Percentiles rank a stretch among this genome's conserved stretches.
Conservation (phyloP, 2,888 invertebrate species). For the Theretra japonica region DNA sequence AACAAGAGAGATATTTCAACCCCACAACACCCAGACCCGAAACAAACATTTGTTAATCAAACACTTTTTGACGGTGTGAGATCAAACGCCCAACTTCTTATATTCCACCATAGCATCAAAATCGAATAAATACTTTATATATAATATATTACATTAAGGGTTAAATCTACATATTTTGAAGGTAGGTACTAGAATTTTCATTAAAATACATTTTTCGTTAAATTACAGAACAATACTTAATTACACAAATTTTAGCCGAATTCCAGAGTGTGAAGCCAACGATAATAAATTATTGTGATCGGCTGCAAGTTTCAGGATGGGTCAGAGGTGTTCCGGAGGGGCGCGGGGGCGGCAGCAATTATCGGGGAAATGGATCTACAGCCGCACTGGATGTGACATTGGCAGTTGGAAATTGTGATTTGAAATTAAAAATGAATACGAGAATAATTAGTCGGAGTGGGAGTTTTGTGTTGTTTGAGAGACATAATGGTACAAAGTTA, state of each 20-base stretch:
- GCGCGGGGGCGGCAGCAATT: slow-evolving; percentile 77
- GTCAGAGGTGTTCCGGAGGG: slow-evolving; percentile 78
- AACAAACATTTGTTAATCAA: too few relatives aligned
- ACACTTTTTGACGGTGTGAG: too few relatives aligned
- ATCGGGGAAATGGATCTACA: slow-evolving; percentile 61
- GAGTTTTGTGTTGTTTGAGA: too few relatives aligned
- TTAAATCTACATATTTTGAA: not conserved
- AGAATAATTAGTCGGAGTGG: too few relatives aligned
- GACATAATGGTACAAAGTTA: not conserved
- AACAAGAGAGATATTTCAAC: too few relatives aligned
- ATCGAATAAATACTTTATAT: not conserved
- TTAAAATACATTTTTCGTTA: slow-evolving; percentile 15
- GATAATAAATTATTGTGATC: slow-evolving; percentile 80
- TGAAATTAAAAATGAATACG: not conserved
- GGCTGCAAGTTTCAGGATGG: slow-evolving; percentile 83
- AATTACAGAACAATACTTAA: slow-evolving; percentile 28
- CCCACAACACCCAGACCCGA: too few relatives aligned
- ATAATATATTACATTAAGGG: not conserved
- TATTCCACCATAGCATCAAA: not conserved
- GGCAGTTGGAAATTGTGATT: not conserved
- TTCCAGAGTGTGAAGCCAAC: slow-evolving; percentile 48
- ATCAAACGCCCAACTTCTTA: too few relatives aligned
- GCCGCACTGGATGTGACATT: slow-evolving; percentile 49
- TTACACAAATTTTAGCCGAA: slow-evolving; percentile 43
- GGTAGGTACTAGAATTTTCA: not conserved